Conservation (phyloP, 2,113 vertebrate species). For the Corydoras maculifer region DNA sequence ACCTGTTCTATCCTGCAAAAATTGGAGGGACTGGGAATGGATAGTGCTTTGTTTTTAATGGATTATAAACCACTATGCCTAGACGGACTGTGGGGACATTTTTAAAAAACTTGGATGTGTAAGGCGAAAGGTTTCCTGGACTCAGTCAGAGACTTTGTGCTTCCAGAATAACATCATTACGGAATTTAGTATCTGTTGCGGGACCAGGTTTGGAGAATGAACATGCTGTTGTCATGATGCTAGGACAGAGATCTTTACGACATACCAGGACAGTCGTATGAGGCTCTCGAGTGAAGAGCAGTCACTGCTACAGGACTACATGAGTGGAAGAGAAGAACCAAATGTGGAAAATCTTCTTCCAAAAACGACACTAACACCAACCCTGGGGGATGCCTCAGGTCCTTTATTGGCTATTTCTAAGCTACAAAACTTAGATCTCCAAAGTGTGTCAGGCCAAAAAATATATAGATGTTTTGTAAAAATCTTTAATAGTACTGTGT, state of each 20-base stretch:
- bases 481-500: background rate
- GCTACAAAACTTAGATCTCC: background rate
- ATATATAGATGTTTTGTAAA: slow-evolving; percentile 14
- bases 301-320: too few relatives aligned
- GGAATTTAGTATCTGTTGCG: too few relatives aligned
- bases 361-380: too few relatives aligned
- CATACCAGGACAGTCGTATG: too few relatives aligned
- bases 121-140: background rate
- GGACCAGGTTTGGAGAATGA: too few relatives aligned
- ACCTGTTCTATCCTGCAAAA: background rate
- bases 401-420: background rate
- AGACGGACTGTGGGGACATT: background rate
- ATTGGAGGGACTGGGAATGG: background rate
- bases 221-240: too few relatives aligned
- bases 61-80: background rate
- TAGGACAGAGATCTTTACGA: too few relatives aligned
- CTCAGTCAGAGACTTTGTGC: too few relatives aligned
- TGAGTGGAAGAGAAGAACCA: too few relatives aligned
- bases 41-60: background rate
- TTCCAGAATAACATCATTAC: too few relatives aligned
- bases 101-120: background rate
- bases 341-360: too few relatives aligned
- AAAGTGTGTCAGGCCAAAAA: background rate
- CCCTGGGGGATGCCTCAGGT: background rate
- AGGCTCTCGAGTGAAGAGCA: too few relatives aligned